These are phyloP conservation scores for Diadema setosum DNA, from an alignment of 35 echinoderm and acorn worm species.

Conservation along the genomic window DNA sequence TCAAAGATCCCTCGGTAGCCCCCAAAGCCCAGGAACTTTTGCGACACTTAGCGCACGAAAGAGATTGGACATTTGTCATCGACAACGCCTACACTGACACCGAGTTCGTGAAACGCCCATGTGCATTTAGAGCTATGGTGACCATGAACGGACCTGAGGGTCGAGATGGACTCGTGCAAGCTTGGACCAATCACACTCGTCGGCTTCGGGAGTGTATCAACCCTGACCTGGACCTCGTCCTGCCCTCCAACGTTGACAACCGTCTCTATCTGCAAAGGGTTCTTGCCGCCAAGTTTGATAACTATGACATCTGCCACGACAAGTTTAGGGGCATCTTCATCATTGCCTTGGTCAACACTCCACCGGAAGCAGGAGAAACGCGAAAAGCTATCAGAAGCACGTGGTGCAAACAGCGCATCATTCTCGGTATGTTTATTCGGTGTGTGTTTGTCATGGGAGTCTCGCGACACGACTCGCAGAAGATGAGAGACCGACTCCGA, in stretches of 20 bases:
- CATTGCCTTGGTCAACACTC: not conserved
- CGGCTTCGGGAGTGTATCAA: not conserved
- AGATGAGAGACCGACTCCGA: slow-evolving; percentile 43
- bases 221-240: not conserved
- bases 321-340: not conserved
- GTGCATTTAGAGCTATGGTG: not conserved
- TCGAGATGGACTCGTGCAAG: not conserved
- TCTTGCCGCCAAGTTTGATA: not conserved
- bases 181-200: not conserved
- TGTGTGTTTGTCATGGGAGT: slow-evolving; percentile 73
- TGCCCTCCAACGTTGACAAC: not conserved
- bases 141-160: not conserved
- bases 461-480: slow-evolving; percentile 31
- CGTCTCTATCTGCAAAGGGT: not conserved
- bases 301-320: not conserved
- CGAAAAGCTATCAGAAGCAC: slow-evolving; percentile 74
- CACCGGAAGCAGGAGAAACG: not conserved
- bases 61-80: not conserved
- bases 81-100: not conserved
- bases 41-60: not conserved
- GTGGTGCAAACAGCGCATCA: slow-evolving; percentile 35
- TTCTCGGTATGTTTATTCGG: slow-evolving; percentile 1
- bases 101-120: not conserved
- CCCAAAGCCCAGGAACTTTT: not conserved
- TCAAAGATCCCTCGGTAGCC: not conserved